Conservation (phyloP, 2,888 invertebrate species). For the Apodemia zela region DNA sequence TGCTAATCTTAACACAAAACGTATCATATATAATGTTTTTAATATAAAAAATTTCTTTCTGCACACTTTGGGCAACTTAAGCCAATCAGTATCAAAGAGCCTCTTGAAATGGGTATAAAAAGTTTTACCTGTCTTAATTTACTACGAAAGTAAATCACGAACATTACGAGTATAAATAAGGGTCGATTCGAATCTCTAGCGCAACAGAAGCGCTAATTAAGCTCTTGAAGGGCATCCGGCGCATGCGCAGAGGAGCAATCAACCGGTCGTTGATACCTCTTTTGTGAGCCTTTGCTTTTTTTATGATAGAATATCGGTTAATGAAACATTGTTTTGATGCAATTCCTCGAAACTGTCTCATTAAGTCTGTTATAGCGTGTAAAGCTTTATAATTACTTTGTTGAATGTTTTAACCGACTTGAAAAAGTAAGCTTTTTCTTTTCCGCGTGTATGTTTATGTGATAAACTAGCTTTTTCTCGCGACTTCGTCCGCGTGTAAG, state of each 20-base stretch:
- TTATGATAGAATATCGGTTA: slow-evolving; percentile 40
- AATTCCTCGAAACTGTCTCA: slow-evolving; percentile 31
- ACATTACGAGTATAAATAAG: slow-evolving; percentile 19
- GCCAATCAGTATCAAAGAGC: background rate
- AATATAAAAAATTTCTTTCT: background rate
- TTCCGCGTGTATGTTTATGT: background rate
- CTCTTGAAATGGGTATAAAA: background rate
- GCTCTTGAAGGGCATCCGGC: slow-evolving; percentile 61
- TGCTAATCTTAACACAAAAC: background rate
- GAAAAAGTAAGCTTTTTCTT: background rate
- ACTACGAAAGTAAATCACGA: slow-evolving; percentile 16
- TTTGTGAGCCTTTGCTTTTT: slow-evolving; percentile 36
- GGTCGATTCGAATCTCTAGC: slow-evolving; percentile 26
- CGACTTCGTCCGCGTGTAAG: too few relatives aligned
- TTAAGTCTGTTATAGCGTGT: slow-evolving; percentile 11
- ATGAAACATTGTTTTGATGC: slow-evolving; percentile 47
- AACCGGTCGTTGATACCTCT: slow-evolving; percentile 66
- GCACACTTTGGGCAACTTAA: background rate
- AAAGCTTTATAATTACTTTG: slow-evolving; percentile 10
- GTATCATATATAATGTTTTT: background rate
- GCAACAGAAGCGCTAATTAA: slow-evolving; percentile 42
- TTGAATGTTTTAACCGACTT: slow-evolving; percentile 1
- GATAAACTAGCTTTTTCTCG: too few relatives aligned
- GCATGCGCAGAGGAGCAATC: slow-evolving; percentile 49
- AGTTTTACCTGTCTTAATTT: background rate